Evolutionary conservation across 2,888 invertebrate genomes (phyloP).

Genomic region (Drosophila kanekoi): DNA sequence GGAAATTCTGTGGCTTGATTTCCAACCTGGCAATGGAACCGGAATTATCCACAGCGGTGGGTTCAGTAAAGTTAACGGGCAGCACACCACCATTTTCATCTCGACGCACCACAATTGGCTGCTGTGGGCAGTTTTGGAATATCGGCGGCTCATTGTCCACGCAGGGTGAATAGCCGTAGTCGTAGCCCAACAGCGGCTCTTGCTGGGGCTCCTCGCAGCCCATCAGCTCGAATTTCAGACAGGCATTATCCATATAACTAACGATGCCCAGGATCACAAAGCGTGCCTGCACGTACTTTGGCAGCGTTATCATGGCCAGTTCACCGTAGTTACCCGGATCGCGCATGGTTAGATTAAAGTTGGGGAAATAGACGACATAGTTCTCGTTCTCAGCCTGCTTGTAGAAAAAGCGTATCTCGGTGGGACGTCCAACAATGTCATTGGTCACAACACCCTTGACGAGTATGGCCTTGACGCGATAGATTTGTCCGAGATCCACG

Average conservation of each 20-base stretch:
- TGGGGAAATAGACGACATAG: constrained; percentile 98
- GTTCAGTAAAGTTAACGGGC: constrained; percentile 96
- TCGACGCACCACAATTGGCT: constrained; percentile 94
- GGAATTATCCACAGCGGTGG: constrained; percentile 97
- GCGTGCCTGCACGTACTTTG: constrained; percentile 96
- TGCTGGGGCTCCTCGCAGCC: constrained; percentile 95
- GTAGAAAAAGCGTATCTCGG: constrained; percentile 98
- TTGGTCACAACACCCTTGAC: constrained; percentile 98
- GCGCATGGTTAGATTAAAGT: constrained; percentile 96
- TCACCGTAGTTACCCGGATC: constrained; percentile 99
- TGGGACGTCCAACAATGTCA: constrained; percentile 97
- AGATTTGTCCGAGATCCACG: constrained; percentile 97
- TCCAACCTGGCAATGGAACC: constrained; percentile 97
- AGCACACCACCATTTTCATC: constrained; percentile 95
- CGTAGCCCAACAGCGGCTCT: constrained; percentile 95
- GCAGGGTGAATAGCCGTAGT: constrained; percentile 96
- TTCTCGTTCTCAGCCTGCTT: constrained; percentile 97
- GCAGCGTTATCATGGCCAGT: constrained; percentile 97
- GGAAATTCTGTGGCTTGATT: constrained; percentile 96
- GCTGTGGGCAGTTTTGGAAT: constrained; percentile 98
- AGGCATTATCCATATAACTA: constrained; percentile 98
- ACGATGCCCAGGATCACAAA: constrained; percentile 98
- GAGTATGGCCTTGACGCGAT: constrained; percentile 95
- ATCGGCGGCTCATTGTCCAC: constrained; percentile 98
- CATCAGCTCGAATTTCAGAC: constrained; percentile 97